Base-by-base conservation (phyloP, 53 echinoderm and acorn worm genomes). In the Hippasteria phrygiana region DNA sequence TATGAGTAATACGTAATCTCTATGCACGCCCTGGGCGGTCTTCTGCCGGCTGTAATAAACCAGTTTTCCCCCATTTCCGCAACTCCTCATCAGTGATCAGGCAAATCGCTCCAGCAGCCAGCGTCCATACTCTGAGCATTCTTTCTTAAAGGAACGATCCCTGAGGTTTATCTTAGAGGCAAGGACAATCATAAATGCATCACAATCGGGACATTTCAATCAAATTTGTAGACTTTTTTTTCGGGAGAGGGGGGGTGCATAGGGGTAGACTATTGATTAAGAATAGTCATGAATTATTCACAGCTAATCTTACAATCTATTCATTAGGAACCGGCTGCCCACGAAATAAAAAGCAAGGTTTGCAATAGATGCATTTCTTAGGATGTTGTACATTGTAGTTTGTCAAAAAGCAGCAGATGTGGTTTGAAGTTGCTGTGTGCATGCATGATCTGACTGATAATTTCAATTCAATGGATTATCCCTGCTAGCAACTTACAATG, bases 1-100 rank as follows among this genome's bases (percentile, higher is more conserved):
- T 48, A 85, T 85, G 71, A 85, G 85, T 71, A 85, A 85, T 85
- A 71, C 85, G 12, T 71, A 50, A 69, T 85, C 85, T 85, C 51
- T 85, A 85, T 85, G 34, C 71, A 71, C 5, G 85, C 85, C 85
- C 47, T 18, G 51, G 71, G 51, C 53, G n/a, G 0, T 34, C 20
- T 17, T 70, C 85, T 33, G 37, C 85, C 51, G 71, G 85, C 36
- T 53, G 71, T 51, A 70, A 70, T 71, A 85, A 71, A 69, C 85
- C 85, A 85, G 85, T 71, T 71, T 71, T n/a, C 47, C 83, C 85
- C 85, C 50, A 51, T 85, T 85, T 53, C 85, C 51, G 70, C 31
- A 51, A 48, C 51, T 69, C 51, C 71, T 18, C 53, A 48, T 67
- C 85, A 32, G 37, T 45, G 85, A 71, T 22, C 71, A n/a, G 85